Evolutionary conservation across 2,113 vertebrate genomes (phyloP).

Genomic region (Tenrec ecaudatus): DNA sequence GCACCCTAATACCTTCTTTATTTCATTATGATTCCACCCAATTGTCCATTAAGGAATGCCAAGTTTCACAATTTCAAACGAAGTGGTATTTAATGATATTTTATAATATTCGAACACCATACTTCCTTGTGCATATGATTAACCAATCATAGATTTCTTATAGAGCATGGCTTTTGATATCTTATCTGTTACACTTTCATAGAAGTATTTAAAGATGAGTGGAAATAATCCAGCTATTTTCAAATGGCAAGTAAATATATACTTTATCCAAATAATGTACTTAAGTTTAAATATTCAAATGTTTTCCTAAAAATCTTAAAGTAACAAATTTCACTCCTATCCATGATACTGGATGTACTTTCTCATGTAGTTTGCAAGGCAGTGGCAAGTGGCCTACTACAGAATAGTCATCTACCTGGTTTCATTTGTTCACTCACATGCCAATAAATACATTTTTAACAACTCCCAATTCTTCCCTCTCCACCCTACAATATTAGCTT

Average conservation of each 20-base stretch:
- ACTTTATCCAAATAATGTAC: background rate
- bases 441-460: background rate
- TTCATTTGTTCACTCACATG: background rate
- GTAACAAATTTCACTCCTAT: background rate
- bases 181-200: background rate
- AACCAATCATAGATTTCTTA: background rate
- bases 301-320: conserved; percentile 27
- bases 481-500: background rate
- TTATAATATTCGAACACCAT: background rate
- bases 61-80: background rate
- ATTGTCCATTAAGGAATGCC: background rate
- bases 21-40: background rate
- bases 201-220: conserved; percentile 5
- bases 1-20: background rate
- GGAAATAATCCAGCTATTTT: conserved; percentile 33
- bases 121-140: background rate
- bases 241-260: background rate
- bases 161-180: background rate
- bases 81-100: background rate
- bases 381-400: fast-evolving
- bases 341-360: background rate
- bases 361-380: background rate
- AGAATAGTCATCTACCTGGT: background rate
- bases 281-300: conserved; percentile 27
- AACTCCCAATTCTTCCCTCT: background rate